A percentile compares a stretch with the other conserved stretches of the same genome.
phyloP scores from a whole-genome alignment of 2,888 invertebrate species.

The Branchellion lobata region DNA sequence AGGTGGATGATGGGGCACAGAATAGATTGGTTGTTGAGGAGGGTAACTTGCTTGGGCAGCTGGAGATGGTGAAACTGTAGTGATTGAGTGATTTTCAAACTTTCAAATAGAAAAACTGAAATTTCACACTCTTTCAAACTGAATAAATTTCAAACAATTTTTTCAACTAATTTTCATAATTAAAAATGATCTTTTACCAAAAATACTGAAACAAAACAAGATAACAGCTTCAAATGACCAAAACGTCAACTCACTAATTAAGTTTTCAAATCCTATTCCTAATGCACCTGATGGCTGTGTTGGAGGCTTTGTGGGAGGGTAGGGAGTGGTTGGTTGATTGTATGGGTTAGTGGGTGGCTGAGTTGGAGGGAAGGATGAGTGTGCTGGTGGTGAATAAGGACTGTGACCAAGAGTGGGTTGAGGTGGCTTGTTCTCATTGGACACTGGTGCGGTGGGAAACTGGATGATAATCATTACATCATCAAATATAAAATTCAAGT shows the following conservation, averaged over 20 bases:
- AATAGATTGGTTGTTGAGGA: no score
- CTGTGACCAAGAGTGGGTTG: constrained; percentile 13
- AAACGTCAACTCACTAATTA: constrained; percentile 21
- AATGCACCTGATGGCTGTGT: background rate
- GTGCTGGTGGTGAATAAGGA: constrained; percentile 41
- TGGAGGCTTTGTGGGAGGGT: background rate
- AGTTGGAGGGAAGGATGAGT: background rate
- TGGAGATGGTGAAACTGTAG: background rate
- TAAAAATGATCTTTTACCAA: no score
- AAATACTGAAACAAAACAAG: no score
- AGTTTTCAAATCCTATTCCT: constrained; percentile 37
- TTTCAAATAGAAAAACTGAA: no score
- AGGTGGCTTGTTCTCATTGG: background rate
- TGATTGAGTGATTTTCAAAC: background rate
- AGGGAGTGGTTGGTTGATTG: background rate
- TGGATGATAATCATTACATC: background rate
- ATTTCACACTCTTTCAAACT: no score
- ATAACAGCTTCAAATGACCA: no score
- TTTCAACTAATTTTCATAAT: no score
- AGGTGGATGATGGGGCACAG: background rate
- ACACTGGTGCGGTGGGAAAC: constrained; percentile 34
- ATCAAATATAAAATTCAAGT: background rate
- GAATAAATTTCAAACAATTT: no score
- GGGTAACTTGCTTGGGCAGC: background rate
- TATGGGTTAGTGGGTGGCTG: constrained; percentile 18